A percentile compares a stretch with the other conserved stretches of the same genome.
phyloP scores from a whole-genome alignment of 1,140 invertebrate genomes.

The Chymomyza costata region DNA sequence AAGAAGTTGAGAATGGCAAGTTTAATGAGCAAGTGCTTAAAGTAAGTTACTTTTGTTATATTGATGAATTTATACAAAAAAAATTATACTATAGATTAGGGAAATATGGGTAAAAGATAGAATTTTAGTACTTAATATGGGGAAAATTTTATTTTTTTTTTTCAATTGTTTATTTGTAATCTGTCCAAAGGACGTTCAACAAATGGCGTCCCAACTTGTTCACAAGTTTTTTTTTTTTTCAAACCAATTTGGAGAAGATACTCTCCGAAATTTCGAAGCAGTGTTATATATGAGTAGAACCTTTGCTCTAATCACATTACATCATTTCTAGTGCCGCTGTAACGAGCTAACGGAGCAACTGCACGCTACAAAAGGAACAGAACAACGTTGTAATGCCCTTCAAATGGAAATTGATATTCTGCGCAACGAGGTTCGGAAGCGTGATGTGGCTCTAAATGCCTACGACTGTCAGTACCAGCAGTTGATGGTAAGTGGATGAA shows the following conservation, averaged over 20 bases:
- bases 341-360: slow-evolving; percentile 49
- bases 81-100: too few species aligned
- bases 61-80: neutral
- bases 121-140: too few species aligned
- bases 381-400: slow-evolving; percentile 34
- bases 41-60: slow-evolving; percentile 15
- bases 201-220: too few species aligned
- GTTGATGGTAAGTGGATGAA: slow-evolving; percentile 50
- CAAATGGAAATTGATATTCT: slow-evolving; percentile 48
- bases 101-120: too few species aligned
- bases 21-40: slow-evolving; percentile 47
- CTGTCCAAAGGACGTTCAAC: too few species aligned
- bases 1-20: slow-evolving; percentile 45
- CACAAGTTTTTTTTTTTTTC: neutral
- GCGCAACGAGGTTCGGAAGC: slow-evolving; percentile 49
- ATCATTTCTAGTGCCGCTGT: slow-evolving; percentile 41
- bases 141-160: too few species aligned
- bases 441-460: slow-evolving; percentile 48
- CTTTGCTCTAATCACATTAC: neutral
- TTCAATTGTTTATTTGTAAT: too few species aligned
- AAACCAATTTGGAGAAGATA: neutral
- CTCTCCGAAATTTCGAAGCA: too few species aligned
- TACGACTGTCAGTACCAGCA: slow-evolving; percentile 68
- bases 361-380: slow-evolving; percentile 15
- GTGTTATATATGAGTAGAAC: too few species aligned